Evolutionary conservation across 2,797 vertebrate genomes (phyloP), one percentile per base, ranked within the genome.

Genomic region (Moxostoma hubbsi): DNA sequence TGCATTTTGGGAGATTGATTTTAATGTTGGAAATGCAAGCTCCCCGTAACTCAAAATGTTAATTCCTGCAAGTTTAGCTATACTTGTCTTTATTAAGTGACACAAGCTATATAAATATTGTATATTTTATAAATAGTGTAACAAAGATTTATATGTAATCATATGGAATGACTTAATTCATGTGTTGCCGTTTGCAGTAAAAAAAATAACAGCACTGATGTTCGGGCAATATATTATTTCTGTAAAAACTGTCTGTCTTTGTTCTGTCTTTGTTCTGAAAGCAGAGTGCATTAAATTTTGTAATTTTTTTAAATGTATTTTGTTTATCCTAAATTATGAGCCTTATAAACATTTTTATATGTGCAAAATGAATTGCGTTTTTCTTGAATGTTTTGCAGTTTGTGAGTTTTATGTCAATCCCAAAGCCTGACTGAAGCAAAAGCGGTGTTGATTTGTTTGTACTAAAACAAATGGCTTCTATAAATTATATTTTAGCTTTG

Each of bases 251-350:
- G 36, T 36, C 46, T n/a, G 51, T 69, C 83, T 88, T 46, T 54
- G 51, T 75, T 36, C 46, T n/a, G 51, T 69, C 83, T 88, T 46
- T 54, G 51, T 75, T 36, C 3, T 57, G 58, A 75, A 83, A 62
- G 4, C 36, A 4, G 36, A n/a, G 36, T 62, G 67, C 76, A 65
- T 63, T 64, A 49, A 9, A 53, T 43, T 62, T 15, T 67, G 15
- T 71, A n/a, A n/a, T n/a, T n/a, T n/a, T n/a, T n/a, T 62, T 63
- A 55, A 63, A 55, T 49, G 51, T 63, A 49, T 71, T 71, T 71
- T 64, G 43, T 63, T 54, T 50, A 45, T 49, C 61, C 84, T 92
- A 94, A 94, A 66, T 93, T 93, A 94, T 91, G 79, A 81, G 49
- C 49, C 36, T 72, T 77, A 36, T 36, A 36, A 36, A 1, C 45